Base-by-base conservation (phyloP, 2,113 vertebrate species). In the Pygoscelis adeliae region DNA sequence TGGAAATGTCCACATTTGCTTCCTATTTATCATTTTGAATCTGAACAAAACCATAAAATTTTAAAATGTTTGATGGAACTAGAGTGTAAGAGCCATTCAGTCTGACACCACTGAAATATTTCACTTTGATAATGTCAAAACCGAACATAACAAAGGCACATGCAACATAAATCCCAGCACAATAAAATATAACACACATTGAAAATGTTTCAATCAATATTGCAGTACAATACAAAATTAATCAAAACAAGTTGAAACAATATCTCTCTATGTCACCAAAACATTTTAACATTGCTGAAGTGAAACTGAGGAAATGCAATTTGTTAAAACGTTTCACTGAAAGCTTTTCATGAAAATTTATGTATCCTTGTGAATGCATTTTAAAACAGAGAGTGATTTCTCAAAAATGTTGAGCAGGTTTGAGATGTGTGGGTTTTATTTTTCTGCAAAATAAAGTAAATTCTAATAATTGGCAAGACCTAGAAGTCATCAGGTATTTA, bases 201-300 rank as follows among this genome's bases (percentile, higher is more conserved):
- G 78, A 94, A 91, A 87, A 79, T 66, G 58, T 38, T 83, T 91
- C 66, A 61, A 95, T 92, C 84, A 83, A 89, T 92, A 91, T 83
- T 85, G 58, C 49, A 85, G 34, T 79, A n/a, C 65, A 85, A 74
- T 49, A 46, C 25, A 74, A 89, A 95, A 77, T n/a, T 0, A 80
- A 72, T 87, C 87, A 82, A 77, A 87, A 20, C 25, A 49, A 94
- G 58, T 46, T 80, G 34, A 83, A 87, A 72, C 12, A 66, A 53
- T 25, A 47, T 17, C 29, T 58, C 15, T 81, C 32, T 23, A 1
- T 71, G 47, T 55, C 70, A 91, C 47, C 32, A 79, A 91, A 91
- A 76, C 29, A 50, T 76, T 89, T 84, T 76, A 88, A 56, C 27
- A 11, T 38, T 61, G 61, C 32, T 89, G 58, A 85, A 94, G 61